These are phyloP conservation scores for Xiphias gladius DNA, from an alignment of 2,113 vertebrate species.

Conservation along the genomic window DNA sequence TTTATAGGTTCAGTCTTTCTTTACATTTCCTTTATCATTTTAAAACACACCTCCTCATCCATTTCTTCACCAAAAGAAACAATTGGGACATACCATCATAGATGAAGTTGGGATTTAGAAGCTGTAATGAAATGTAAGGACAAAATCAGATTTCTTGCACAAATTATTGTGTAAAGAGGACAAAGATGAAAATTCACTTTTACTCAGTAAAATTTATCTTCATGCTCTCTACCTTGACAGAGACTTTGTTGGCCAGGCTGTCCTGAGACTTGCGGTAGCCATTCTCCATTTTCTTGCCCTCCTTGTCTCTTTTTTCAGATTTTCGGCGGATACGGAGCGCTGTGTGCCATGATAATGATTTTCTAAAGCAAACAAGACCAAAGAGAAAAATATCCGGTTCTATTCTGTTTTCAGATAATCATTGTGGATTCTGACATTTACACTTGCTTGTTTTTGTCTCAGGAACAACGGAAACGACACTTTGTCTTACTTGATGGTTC, in stretches of 20 bases:
- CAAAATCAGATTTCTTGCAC: conserved; percentile 7
- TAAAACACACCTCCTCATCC: not conserved
- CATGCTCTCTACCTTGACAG: conserved; percentile 90
- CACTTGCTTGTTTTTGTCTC: not conserved
- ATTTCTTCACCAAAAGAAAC: not conserved
- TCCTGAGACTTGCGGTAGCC: conserved; percentile 96
- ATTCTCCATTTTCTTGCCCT: conserved; percentile 90
- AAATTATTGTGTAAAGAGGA: not conserved
- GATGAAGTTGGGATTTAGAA: conserved; percentile 98
- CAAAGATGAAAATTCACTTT: not conserved
- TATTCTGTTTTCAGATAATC: not conserved
- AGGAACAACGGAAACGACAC: not conserved
- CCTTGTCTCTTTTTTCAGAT: conserved; percentile 97
- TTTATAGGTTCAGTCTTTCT: not conserved
- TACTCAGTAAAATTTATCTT: not conserved
- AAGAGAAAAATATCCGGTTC: not conserved
- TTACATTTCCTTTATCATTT: not conserved
- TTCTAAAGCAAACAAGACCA: conserved; percentile 81
- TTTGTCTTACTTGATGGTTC: conserved; percentile 94
- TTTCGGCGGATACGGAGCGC: conserved; percentile 97
- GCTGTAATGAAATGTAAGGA: conserved; percentile 83
- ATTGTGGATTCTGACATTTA: not conserved
- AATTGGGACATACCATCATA: conserved; percentile 91
- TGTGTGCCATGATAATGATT: conserved; percentile 99
- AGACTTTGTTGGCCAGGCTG: conserved; percentile 94